A percentile compares a stretch with the other conserved stretches of the same genome.
Evolutionary conservation across 1,140 invertebrate genomes (phyloP).

Genomic region (Thalassaphorura encarpata): DNA sequence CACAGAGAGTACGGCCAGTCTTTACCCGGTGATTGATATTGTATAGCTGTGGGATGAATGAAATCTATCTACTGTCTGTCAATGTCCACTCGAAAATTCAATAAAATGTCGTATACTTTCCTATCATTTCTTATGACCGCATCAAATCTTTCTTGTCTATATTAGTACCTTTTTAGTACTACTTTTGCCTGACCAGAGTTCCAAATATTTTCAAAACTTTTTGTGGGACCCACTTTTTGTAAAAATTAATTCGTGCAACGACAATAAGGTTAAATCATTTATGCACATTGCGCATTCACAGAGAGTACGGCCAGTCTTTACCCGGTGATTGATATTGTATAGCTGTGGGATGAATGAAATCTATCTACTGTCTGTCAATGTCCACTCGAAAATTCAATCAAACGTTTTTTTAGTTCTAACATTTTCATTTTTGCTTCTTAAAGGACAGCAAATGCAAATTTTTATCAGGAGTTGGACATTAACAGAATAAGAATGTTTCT

Average conservation of each 20-base stretch:
- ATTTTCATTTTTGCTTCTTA: too few species aligned
- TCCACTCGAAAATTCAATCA: not conserved
- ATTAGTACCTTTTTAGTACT: too few species aligned
- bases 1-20: not conserved
- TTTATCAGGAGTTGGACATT: conserved; percentile 13
- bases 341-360: not conserved
- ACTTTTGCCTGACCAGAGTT: too few species aligned
- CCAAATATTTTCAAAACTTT: too few species aligned
- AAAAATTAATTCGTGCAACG: too few species aligned
- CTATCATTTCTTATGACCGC: too few species aligned
- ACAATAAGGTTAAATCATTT: too few species aligned
- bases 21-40: not conserved
- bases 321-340: not conserved
- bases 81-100: not conserved
- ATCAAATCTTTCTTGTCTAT: too few species aligned
- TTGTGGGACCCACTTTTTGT: too few species aligned
- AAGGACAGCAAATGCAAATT: too few species aligned
- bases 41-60: not conserved
- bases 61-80: not conserved
- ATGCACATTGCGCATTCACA: too few species aligned
- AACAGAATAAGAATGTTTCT: conserved; percentile 21
- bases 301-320: not conserved
- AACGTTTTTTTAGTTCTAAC: not conserved
- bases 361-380: not conserved
- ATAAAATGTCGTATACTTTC: too few species aligned